Base-by-base conservation (phyloP, 2,113 vertebrate genomes). In the Myotis davidii region DNA sequence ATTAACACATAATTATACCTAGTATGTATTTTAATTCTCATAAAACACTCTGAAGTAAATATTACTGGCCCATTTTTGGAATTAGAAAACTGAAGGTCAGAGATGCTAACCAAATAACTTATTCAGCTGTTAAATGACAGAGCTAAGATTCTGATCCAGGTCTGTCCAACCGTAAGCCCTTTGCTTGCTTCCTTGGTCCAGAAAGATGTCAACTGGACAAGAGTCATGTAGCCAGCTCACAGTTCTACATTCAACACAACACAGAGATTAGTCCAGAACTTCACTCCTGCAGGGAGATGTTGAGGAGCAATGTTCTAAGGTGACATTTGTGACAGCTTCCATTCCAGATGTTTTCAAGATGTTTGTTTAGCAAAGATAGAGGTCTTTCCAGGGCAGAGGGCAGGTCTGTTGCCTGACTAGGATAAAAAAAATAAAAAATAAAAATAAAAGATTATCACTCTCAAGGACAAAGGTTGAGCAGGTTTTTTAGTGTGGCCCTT, bases 1-100 rank as follows among this genome's bases (percentile, higher is more conserved):
- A 70, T 72, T 76, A 69, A 64, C 45, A 65, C 14, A 84, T 16
- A 42, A 13, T 73, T 78, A 48, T 17, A 56, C 4, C 23, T 72
- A 86, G 10, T 64, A 21, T n/a, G 1, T 25, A 65, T 88, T 88
- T 92, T 50, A 78, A 91, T 39, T 25, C 23, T 88, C 12, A 25
- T n/a, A 48, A 42, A 90, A 48, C 21, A 56, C 13, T 50, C 20
- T 59, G 39, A 70, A 4, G 23, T 67, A 70, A 64, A 29, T 72
- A 39, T 70, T 42, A 10, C 29, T 87, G 52, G 39, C 50, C 54
- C 32, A 17, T n/a, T 94, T 95, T 91, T 37, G 16, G n/a, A 81
- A 94, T 85, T 84, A 85, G 83, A 67, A 95, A 92, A n/a, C 34
- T 6, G 25, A 86, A 48, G n/a, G 48, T 90, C 56, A 42, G 65